phyloP scores from a whole-genome alignment of 2,797 vertebrate species.

The Lemur catta region DNA sequence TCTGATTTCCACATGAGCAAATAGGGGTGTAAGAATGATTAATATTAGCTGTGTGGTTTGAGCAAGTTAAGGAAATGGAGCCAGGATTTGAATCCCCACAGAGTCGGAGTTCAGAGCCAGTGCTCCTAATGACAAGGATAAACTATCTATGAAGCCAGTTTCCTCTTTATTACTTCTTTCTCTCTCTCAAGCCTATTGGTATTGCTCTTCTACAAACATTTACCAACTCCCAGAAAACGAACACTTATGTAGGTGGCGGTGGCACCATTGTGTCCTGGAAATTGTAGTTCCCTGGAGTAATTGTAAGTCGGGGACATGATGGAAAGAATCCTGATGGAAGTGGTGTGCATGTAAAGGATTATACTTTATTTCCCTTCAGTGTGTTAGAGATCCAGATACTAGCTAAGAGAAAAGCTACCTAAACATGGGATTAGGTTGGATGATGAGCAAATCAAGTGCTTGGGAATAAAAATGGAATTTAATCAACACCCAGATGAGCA shows the following conservation, averaged over 20 bases:
- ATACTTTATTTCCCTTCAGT: not conserved
- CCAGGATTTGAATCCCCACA: not conserved
- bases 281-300: not conserved
- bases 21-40: not conserved
- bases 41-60: not conserved
- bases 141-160: not conserved
- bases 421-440: not conserved
- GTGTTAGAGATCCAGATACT: not conserved
- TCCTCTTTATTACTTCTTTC: not conserved
- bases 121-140: not conserved
- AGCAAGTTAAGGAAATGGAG: not conserved
- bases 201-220: not conserved
- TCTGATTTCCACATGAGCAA: not conserved
- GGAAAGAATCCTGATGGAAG: not conserved
- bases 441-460: not conserved
- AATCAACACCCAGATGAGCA: not conserved
- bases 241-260: not conserved
- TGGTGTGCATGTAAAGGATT: not conserved
- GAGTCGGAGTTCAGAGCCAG: not conserved
- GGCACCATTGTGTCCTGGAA: not conserved
- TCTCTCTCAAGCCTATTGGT: not conserved
- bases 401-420: not conserved
- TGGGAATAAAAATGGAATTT: not conserved
- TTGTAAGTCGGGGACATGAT: not conserved
- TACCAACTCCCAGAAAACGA: not conserved